phyloP scores from a whole-genome alignment of 1,140 invertebrate species.

The Ephestia elutella region DNA sequence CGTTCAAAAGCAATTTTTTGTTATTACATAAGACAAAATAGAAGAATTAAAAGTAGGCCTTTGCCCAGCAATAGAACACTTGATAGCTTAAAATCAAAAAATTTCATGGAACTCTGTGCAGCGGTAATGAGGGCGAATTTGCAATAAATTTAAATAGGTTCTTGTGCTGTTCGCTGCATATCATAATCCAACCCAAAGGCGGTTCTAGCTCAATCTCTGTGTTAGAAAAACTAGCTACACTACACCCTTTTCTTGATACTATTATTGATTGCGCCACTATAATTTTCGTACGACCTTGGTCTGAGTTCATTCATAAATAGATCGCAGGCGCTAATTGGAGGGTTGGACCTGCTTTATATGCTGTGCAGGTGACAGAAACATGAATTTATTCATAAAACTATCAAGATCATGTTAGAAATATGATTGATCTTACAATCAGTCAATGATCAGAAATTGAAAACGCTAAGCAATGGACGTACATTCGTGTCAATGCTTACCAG shows the following conservation, averaged over 20 bases:
- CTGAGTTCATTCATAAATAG: slow-evolving; percentile 53
- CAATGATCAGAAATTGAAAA: neutral
- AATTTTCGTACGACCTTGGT: slow-evolving; percentile 54
- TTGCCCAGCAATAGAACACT: too few relatives aligned
- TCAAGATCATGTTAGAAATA: slow-evolving; percentile 1
- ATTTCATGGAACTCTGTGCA: too few relatives aligned
- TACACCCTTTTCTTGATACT: slow-evolving; percentile 12
- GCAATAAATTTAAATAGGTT: too few relatives aligned
- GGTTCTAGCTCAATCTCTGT: too few relatives aligned
- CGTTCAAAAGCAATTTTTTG: too few relatives aligned
- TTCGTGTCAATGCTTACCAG: neutral
- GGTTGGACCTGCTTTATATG: slow-evolving; percentile 3
- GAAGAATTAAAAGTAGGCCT: too few relatives aligned
- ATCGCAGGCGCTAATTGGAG: slow-evolving; percentile 15
- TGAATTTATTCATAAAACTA: neutral
- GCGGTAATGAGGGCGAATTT: too few relatives aligned
- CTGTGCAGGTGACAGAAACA: neutral
- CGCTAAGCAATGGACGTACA: neutral
- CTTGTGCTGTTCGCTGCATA: too few relatives aligned
- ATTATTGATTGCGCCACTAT: slow-evolving; percentile 53
- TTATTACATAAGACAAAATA: too few relatives aligned
- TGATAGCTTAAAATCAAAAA: too few relatives aligned
- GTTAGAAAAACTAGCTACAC: neutral
- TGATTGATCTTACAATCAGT: neutral
- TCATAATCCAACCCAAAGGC: too few relatives aligned